phyloP scores from a whole-genome alignment of 2,888 invertebrate genomes.

The Maniola hyperantus region DNA sequence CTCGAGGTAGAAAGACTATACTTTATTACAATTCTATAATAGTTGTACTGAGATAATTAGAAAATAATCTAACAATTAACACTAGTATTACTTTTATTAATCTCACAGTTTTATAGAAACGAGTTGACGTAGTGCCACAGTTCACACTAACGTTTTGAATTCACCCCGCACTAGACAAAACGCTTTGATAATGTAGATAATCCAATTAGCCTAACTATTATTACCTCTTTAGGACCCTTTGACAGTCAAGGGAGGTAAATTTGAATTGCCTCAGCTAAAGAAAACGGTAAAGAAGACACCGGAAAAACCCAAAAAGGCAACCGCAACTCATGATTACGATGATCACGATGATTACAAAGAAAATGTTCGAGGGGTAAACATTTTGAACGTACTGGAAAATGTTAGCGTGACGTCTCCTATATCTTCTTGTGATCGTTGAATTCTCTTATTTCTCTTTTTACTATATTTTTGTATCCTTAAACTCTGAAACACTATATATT shows the following conservation, averaged over 20 bases:
- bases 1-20: constrained; percentile 63
- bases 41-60: constrained; percentile 65
- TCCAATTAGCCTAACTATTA: constrained; percentile 56
- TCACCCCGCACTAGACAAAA: constrained; percentile 52
- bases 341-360: constrained; percentile 46
- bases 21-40: constrained; percentile 1
- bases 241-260: constrained; percentile 74
- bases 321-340: constrained; percentile 30
- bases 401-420: constrained; percentile 38
- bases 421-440: constrained; percentile 35
- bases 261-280: constrained; percentile 76
- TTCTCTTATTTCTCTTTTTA: constrained; percentile 32
- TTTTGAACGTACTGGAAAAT: constrained; percentile 41
- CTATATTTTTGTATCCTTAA: constrained; percentile 25
- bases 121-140: constrained; percentile 48
- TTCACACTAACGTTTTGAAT: constrained; percentile 54
- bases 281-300: constrained; percentile 70
- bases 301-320: constrained; percentile 67
- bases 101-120: constrained; percentile 27
- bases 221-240: constrained; percentile 75
- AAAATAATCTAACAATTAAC: constrained; percentile 41
- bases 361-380: constrained; percentile 66
- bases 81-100: constrained; percentile 22
- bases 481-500: constrained; percentile 11
- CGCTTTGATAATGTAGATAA: constrained; percentile 53